A percentile compares a stretch with the other conserved stretches of the same genome.
Evolutionary conservation across 2,113 vertebrate species (phyloP).

Genomic region (Pitta sordida): DNA sequence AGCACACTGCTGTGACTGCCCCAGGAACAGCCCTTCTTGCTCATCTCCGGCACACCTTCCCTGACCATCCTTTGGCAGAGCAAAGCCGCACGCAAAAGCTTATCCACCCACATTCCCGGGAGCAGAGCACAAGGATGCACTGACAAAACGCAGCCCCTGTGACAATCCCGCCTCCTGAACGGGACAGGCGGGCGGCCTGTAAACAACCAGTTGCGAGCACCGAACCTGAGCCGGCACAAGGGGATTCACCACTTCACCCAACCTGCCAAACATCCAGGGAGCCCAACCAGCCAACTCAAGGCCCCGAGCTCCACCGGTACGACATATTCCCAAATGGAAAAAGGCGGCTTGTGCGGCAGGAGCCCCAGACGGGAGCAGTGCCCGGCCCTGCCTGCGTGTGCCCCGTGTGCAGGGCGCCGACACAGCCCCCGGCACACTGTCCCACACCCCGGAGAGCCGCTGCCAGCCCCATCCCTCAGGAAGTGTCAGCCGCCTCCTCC

Average conservation of each 20-base stretch:
- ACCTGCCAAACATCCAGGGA: not conserved
- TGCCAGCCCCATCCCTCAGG: not conserved
- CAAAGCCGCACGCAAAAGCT: not conserved
- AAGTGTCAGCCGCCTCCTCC: not conserved
- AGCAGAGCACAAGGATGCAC: rapidly evolving
- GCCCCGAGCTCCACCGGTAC: not conserved
- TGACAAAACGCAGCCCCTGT: rapidly evolving
- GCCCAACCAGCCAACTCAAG: not conserved
- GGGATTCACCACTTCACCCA: not conserved
- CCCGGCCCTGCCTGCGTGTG: not conserved
- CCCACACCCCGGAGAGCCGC: not conserved
- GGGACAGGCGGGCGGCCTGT: not conserved
- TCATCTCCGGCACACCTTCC: not conserved
- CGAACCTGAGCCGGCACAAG: not conserved
- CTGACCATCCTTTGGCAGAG: not conserved
- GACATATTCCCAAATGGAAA: not conserved
- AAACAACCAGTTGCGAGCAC: rapidly evolving
- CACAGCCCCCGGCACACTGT: rapidly evolving
- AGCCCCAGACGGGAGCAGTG: rapidly evolving
- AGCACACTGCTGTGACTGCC: not conserved
- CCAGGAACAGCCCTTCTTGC: not conserved
- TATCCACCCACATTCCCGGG: rapidly evolving
- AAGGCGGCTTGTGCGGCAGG: not conserved
- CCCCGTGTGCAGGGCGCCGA: rapidly evolving
- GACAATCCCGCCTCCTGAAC: not conserved